A percentile compares a stretch with the other conserved stretches of the same genome.
Conservation (phyloP, 2,113 vertebrate species). For the Colinus virginianus region DNA sequence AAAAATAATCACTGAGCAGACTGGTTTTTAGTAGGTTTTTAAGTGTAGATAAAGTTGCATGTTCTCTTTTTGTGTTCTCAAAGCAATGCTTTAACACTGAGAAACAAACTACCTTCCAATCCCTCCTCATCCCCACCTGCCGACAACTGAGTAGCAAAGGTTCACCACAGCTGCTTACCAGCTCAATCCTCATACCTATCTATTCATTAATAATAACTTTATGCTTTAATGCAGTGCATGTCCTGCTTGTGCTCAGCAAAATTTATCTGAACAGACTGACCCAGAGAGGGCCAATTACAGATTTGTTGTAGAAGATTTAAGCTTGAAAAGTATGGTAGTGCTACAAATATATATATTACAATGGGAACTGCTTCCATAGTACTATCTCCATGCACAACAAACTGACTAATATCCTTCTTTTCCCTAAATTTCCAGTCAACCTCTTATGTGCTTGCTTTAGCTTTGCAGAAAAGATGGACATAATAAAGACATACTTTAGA, state of each 20-base stretch:
- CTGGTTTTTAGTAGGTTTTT: background rate
- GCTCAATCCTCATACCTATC: background rate
- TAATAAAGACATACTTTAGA: background rate
- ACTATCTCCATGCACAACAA: background rate
- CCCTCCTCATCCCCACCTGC: background rate
- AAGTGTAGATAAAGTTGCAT: too few species aligned
- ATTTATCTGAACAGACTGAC: background rate
- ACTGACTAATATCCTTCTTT: background rate
- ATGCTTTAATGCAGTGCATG: background rate
- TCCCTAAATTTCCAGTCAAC: background rate
- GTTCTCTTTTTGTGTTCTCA: background rate
- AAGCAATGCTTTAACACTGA: background rate
- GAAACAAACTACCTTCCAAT: background rate
- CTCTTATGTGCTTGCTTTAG: fast-evolving
- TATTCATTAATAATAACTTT: background rate
- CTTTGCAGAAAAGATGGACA: background rate
- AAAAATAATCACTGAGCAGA: background rate
- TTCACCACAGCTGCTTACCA: background rate
- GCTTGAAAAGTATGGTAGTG: background rate
- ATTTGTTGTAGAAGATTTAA: background rate
- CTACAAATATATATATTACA: background rate
- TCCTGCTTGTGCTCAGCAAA: background rate
- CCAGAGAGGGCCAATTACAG: background rate
- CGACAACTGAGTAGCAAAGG: background rate
- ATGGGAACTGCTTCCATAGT: background rate